Evolutionary conservation across 2,797 vertebrate genomes (phyloP), one percentile per base, ranked within the genome.

Genomic region (Eulemur rubriventer): DNA sequence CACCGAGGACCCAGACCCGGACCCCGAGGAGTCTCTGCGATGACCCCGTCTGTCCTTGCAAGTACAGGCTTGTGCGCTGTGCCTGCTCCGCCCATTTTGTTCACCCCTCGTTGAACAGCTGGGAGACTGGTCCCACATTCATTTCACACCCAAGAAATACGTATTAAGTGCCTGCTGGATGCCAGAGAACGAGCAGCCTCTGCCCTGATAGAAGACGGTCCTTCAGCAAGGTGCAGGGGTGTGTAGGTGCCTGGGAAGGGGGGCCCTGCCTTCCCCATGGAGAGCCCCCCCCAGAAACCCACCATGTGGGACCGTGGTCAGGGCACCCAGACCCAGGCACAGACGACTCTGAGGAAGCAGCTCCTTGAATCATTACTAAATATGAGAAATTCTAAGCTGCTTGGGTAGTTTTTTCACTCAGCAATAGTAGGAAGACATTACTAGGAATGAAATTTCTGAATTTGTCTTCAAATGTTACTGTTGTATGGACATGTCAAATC

Each of bases 261-360:
- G n/a, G 67, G 73, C 14, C 6, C 78, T 0, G 4, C 55, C 69
- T 16, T 57, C 72, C 55, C 52, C 24, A 33, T 10, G 28, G 8
- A 61, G 75, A 65, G 57, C 63, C 33, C 14, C 63, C 63, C 63
- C 2, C 1, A 3, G 63, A 9, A 18, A 65, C 63, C 63, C 63
- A 18, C 63, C 1, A 1, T 17, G 63, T 65, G 63, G 63, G 63
- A n/a, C 63, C 1, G 4, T 0, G 33, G n/a, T 18, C 16, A 65
- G 33, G 63, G 17, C 57, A 2, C n/a, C 1, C 0, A 18, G 52
- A 69, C 59, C 52, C 0, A 7, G 10, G 3, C 1, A 0, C 28
- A 2, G 81, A 3, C 0, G 1, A 22, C 48, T 33, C 14, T 4
- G 28, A 8, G 22, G 2, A 43, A 1, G 11, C 17, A 5, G 63